Conservation (phyloP, 2,113 vertebrate species). For the Passer domesticus region DNA sequence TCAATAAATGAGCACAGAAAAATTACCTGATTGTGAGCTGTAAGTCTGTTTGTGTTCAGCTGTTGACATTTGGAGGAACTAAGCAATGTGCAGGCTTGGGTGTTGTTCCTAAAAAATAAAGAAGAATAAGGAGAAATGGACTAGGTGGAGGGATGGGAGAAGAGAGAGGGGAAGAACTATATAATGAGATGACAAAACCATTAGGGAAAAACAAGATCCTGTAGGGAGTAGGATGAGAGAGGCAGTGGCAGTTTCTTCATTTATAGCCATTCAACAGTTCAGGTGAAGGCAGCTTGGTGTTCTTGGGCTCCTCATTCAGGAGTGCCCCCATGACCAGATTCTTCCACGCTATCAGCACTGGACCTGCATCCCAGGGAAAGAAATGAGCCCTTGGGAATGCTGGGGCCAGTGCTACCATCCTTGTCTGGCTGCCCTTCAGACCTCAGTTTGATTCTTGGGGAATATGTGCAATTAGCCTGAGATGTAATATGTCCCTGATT, state of each 20-base stretch:
- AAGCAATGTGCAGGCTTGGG: background rate
- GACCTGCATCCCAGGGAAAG: background rate
- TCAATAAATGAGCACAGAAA: background rate
- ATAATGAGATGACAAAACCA: background rate
- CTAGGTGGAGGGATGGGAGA: background rate
- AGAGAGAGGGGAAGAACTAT: background rate
- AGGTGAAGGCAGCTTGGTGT: background rate
- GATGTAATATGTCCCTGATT: background rate
- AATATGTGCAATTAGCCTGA: background rate
- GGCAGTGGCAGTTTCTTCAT: background rate
- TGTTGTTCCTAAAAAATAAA: background rate
- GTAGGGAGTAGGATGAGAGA: background rate
- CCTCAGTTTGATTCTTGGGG: background rate
- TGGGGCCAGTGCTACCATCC: background rate
- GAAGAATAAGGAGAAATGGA: background rate
- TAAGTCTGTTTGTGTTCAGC: background rate
- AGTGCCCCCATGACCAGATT: rapidly evolving
- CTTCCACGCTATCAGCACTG: background rate
- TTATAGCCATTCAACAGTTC: background rate
- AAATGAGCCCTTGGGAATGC: rapidly evolving
- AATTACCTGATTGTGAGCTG: background rate
- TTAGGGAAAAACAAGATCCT: background rate
- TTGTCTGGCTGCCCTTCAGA: background rate
- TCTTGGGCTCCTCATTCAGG: background rate
- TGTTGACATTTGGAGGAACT: background rate